Evolutionary conservation across 2,888 invertebrate species (phyloP).

Genomic region (Carcina quercana): DNA sequence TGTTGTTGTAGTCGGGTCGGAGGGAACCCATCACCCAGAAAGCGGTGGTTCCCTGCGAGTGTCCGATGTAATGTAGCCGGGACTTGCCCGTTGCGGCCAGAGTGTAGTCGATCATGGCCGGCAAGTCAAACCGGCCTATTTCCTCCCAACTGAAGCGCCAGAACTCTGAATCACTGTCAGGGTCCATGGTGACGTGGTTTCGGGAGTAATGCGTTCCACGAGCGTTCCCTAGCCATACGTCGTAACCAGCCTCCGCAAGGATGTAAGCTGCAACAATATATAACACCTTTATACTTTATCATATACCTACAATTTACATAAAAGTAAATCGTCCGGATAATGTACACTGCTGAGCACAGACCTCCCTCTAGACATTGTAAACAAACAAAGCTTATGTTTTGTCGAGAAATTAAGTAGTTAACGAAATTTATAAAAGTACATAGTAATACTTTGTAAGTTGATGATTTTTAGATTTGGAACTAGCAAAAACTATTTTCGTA

Average conservation of each 20-base stretch:
- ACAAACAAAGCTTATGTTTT: too few species aligned
- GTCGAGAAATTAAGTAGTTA: too few species aligned
- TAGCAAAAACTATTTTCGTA: too few species aligned
- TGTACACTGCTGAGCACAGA: too few species aligned
- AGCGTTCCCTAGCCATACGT: constrained; percentile 86
- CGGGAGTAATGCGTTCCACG: constrained; percentile 80
- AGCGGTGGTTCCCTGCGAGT: constrained; percentile 79
- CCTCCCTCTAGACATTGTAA: too few species aligned
- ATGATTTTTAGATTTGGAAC: too few species aligned
- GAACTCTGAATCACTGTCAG: constrained; percentile 47
- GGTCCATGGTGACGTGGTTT: constrained; percentile 58
- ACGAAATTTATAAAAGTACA: too few species aligned
- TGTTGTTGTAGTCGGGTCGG: constrained; percentile 76
- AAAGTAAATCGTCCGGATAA: too few species aligned
- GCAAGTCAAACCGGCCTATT: constrained; percentile 83
- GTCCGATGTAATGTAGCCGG: constrained; percentile 83
- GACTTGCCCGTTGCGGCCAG: constrained; percentile 67
- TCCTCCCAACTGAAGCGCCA: constrained; percentile 87
- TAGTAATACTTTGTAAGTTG: too few species aligned
- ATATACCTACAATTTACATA: too few species aligned
- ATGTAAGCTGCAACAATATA: constrained; percentile 36
- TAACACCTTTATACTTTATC: too few species aligned
- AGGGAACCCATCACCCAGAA: constrained; percentile 78
- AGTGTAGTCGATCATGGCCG: constrained; percentile 83
- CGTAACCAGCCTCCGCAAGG: constrained; percentile 77